Evolutionary conservation across 1,140 invertebrate genomes (phyloP).

Genomic region (Zaprionus kolodkinae): DNA sequence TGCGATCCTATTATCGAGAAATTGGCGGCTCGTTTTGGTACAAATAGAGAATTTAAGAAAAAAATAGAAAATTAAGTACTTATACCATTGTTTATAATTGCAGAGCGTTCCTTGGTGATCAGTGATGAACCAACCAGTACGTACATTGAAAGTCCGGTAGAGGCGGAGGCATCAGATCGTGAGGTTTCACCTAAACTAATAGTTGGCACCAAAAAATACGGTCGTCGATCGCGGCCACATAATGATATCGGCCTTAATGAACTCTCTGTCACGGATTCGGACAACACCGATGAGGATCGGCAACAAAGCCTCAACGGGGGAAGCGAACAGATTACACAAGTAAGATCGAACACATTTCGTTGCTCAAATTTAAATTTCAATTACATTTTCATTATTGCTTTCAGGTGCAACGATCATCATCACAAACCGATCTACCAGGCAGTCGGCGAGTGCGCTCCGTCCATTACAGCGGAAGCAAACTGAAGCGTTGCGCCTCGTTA

Average conservation of each 20-base stretch:
- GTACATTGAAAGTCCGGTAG: constrained; percentile 84
- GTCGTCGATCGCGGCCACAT: constrained; percentile 87
- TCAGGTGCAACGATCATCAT: constrained; percentile 85
- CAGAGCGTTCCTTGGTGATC: constrained; percentile 74
- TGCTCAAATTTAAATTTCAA: neutral
- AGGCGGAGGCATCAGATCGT: constrained; percentile 87
- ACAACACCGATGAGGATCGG: constrained; percentile 75
- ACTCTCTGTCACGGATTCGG: constrained; percentile 75
- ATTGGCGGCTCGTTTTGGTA: constrained; percentile 71
- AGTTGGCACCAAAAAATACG: constrained; percentile 91
- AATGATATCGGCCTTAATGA: constrained; percentile 66
- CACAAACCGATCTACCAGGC: constrained; percentile 85
- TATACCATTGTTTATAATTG: constrained; percentile 45
- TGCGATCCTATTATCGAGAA: constrained; percentile 83
- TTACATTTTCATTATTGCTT: neutral
- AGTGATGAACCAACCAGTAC: constrained; percentile 55
- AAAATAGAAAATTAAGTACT: neutral
- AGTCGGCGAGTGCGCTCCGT: constrained; percentile 81
- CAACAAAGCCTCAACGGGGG: constrained; percentile 57
- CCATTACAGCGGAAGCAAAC: constrained; percentile 83
- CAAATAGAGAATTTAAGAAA: neutral
- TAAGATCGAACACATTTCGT: constrained; percentile 16
- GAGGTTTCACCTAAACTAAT: constrained; percentile 90
- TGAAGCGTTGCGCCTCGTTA: constrained; percentile 85
- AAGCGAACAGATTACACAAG: constrained; percentile 57